These are phyloP conservation scores for Teinopalpus imperialis DNA, from an alignment of 2,888 invertebrate species.

Conservation along the genomic window DNA sequence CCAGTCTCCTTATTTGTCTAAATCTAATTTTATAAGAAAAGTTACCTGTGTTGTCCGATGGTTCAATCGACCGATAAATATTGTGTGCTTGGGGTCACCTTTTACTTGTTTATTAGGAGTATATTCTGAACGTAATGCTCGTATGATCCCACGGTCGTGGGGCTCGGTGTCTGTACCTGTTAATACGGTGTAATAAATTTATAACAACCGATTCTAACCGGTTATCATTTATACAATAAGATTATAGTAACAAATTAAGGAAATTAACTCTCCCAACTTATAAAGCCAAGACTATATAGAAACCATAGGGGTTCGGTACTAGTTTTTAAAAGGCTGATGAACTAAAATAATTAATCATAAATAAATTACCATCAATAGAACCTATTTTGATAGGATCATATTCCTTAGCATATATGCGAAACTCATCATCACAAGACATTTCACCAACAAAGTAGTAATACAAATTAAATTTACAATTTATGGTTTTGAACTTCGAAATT, in stretches of 20 bases:
- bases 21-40: too few relatives aligned
- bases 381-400: constrained; percentile 92
- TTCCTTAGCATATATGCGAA: constrained; percentile 62
- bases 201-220: too few relatives aligned
- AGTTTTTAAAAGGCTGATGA: too few relatives aligned
- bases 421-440: constrained; percentile 39
- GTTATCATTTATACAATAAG: too few relatives aligned
- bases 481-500: too few relatives aligned
- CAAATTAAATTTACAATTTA: too few relatives aligned
- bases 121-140: constrained; percentile 87
- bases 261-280: too few relatives aligned
- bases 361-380: constrained; percentile 89
- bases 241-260: not conserved
- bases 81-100: constrained; percentile 86
- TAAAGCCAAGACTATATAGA: too few relatives aligned
- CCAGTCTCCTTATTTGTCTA: too few relatives aligned
- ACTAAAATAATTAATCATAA: too few relatives aligned
- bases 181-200: not conserved
- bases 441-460: too few relatives aligned
- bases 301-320: too few relatives aligned
- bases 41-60: constrained; percentile 84
- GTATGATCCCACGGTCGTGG: constrained; percentile 88
- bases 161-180: constrained; percentile 88
- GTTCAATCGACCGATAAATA: constrained; percentile 89
- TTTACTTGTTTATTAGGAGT: constrained; percentile 84